phyloP scores from a whole-genome alignment of 2,797 vertebrate genomes.

The Pseudochirops cupreus region DNA sequence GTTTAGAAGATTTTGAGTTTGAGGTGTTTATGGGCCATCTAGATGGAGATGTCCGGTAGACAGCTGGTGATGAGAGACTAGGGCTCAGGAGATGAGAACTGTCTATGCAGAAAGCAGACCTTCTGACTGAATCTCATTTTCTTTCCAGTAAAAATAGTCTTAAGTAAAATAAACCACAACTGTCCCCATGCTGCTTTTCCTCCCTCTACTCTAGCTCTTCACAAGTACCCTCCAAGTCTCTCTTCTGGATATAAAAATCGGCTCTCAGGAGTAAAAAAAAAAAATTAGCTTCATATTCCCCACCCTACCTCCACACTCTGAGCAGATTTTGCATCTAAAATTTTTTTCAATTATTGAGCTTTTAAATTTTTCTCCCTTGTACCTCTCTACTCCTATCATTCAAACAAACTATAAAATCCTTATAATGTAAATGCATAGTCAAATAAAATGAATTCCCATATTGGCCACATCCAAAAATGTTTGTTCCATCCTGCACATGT shows the following conservation, averaged over 20 bases:
- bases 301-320: not conserved
- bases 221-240: not conserved
- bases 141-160: not conserved
- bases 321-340: not conserved
- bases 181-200: too few species aligned
- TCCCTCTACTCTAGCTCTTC: not conserved
- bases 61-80: not conserved
- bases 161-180: not conserved
- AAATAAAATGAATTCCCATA: not conserved
- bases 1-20: not conserved
- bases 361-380: not conserved
- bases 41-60: not conserved
- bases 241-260: not conserved
- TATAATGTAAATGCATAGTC: not conserved
- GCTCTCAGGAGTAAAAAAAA: not conserved
- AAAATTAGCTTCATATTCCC: not conserved
- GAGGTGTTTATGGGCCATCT: not conserved
- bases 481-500: not conserved
- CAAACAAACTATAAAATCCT: not conserved
- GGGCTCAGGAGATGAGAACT: not conserved
- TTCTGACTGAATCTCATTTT: not conserved
- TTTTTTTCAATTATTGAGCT: not conserved
- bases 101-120: not conserved
- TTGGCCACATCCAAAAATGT: not conserved
- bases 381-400: not conserved